Conservation (phyloP, 2,113 vertebrate species). For the Pantherophis guttatus region DNA sequence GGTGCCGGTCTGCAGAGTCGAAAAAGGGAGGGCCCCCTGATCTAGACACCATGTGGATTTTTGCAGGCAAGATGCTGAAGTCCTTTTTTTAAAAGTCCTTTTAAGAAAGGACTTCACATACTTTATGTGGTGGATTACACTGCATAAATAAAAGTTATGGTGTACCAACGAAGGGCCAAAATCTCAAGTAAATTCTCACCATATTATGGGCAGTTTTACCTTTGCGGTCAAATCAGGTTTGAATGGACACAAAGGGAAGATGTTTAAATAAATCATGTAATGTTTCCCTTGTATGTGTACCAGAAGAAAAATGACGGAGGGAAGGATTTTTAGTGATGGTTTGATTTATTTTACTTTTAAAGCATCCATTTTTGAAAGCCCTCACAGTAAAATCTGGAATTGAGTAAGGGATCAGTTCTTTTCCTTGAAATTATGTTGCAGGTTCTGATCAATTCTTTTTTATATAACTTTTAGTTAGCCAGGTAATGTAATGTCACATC, state of each 20-base stretch:
- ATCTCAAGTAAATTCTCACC: neutral
- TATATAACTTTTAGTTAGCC: neutral
- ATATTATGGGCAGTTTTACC: neutral
- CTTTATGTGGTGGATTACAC: neutral
- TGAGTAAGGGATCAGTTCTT: neutral
- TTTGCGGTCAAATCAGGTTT: neutral
- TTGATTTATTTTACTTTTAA: conserved; percentile 54
- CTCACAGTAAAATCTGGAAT: conserved; percentile 22
- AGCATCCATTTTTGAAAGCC: conserved; percentile 34
- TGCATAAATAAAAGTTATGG: neutral
- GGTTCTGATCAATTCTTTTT: neutral
- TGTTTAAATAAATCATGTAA: conserved; percentile 5
- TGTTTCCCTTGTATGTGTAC: neutral
- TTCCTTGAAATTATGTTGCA: conserved; percentile 6
- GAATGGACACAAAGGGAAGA: neutral
- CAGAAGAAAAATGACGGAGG: neutral
- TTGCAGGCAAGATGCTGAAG: neutral
- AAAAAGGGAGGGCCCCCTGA: no score
- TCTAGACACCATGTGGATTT: no score
- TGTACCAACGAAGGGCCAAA: neutral
- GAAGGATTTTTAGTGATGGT: conserved; percentile 39
- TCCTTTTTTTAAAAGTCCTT: neutral
- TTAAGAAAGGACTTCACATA: neutral
- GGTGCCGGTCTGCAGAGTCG: no score
- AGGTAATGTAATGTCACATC: conserved; percentile 1